Evolutionary conservation across 2,888 invertebrate genomes (phyloP).

Genomic region (Tiliacea aurago): DNA sequence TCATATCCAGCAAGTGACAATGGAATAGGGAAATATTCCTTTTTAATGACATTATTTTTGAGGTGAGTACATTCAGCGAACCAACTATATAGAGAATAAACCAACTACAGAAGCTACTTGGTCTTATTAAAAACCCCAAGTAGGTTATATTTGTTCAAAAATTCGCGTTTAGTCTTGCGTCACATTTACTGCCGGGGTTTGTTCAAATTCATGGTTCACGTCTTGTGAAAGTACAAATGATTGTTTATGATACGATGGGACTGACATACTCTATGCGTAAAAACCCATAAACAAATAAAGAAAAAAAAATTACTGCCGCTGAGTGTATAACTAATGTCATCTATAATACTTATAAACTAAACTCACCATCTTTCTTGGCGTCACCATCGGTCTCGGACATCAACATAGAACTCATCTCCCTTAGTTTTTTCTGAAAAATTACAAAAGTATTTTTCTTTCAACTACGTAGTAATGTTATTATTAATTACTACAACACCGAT

Average conservation of each 20-base stretch:
- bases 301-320: too few species aligned
- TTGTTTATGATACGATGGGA: too few species aligned
- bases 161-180: background rate
- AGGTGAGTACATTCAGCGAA: background rate
- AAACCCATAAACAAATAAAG: too few species aligned
- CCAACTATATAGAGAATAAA: background rate
- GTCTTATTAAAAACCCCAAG: too few species aligned
- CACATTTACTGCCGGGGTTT: background rate
- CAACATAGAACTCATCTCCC: conserved; percentile 65
- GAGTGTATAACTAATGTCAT: background rate
- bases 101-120: background rate
- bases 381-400: background rate
- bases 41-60: background rate
- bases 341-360: background rate
- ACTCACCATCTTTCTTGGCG: conserved; percentile 13
- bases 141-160: background rate
- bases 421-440: conserved; percentile 73
- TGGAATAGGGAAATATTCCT: too few species aligned
- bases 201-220: too few species aligned
- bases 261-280: too few species aligned
- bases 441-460: too few species aligned
- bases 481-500: too few species aligned
- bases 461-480: too few species aligned
- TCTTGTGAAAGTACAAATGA: too few species aligned
- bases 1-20: too few species aligned